phyloP scores from a whole-genome alignment of 2,888 invertebrate genomes.

The Drosophila meridionalis region DNA sequence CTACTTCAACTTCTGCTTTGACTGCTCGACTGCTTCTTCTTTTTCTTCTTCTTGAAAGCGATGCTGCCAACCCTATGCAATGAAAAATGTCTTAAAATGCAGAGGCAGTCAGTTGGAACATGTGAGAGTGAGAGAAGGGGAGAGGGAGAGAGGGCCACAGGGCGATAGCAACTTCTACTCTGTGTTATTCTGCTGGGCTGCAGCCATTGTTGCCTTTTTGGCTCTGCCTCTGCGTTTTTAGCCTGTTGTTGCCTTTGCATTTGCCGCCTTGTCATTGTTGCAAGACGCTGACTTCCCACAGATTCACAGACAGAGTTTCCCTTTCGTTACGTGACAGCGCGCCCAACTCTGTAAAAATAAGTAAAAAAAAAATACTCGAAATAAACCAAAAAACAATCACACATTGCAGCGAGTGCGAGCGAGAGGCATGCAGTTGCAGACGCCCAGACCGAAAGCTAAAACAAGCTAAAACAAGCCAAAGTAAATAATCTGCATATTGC shows the following conservation, averaged over 20 bases:
- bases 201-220: constrained; percentile 49
- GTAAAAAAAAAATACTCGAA: constrained; percentile 4
- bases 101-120: constrained; percentile 70
- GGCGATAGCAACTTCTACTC: constrained; percentile 56
- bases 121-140: constrained; percentile 5
- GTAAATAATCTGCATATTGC: constrained; percentile 68
- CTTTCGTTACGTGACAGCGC: constrained; percentile 79
- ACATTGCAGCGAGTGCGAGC: constrained; percentile 40
- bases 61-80: constrained; percentile 44
- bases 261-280: constrained; percentile 68
- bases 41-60: constrained; percentile 29
- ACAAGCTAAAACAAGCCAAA: constrained; percentile 32
- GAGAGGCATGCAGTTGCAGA: constrained; percentile 33
- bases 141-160: background rate
- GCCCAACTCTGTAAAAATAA: constrained; percentile 35
- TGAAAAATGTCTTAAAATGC: constrained; percentile 61
- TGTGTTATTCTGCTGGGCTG: constrained; percentile 46
- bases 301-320: constrained; percentile 66
- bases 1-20: constrained; percentile 1
- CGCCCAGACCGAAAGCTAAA: constrained; percentile 39
- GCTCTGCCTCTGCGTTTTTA: constrained; percentile 26
- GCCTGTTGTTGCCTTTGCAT: constrained; percentile 37
- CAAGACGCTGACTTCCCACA: constrained; percentile 76
- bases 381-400: constrained; percentile 48
- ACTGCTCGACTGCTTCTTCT: constrained; percentile 22